Conservation (phyloP, 2,797 vertebrate genomes). For the Enoplosus armatus region DNA sequence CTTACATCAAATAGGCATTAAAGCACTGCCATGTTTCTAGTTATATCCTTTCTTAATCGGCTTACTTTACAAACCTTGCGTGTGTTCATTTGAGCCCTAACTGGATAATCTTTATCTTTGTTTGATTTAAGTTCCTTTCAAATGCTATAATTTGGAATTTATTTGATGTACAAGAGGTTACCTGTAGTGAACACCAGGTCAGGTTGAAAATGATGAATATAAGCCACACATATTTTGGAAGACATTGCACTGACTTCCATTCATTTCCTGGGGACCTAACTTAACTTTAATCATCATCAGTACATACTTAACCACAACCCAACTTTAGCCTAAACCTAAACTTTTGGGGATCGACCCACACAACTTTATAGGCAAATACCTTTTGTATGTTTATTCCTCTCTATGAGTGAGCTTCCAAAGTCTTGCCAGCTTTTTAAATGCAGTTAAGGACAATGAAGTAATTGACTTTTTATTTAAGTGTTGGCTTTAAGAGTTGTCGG, state of each 20-base stretch:
- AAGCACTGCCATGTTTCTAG: constrained; percentile 10
- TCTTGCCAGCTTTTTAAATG: constrained; percentile 8
- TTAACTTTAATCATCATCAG: background rate
- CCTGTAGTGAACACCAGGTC: background rate
- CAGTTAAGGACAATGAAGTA: constrained; percentile 1
- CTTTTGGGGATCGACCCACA: background rate
- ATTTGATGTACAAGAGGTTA: background rate
- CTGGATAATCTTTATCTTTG: constrained; percentile 19
- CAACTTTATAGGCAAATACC: background rate
- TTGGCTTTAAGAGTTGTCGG: constrained; percentile 4
- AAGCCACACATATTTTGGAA: background rate
- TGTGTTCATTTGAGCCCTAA: constrained; percentile 24
- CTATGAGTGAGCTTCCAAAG: background rate
- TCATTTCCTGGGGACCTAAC: background rate
- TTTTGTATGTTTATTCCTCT: background rate
- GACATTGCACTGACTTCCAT: background rate
- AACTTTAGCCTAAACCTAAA: background rate
- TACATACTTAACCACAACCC: background rate
- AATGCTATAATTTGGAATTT: constrained; percentile 15
- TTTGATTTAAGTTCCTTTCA: constrained; percentile 31
- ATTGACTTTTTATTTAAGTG: background rate
- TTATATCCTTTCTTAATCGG: constrained; percentile 32
- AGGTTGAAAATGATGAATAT: background rate
- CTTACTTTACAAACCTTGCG: constrained; percentile 22
- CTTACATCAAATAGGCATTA: constrained; percentile 14